Percentiles rank a stretch among this genome's conserved stretches.
These are phyloP conservation scores for Drepana falcataria DNA, from an alignment of 2,888 invertebrate species.

Conservation along the genomic window DNA sequence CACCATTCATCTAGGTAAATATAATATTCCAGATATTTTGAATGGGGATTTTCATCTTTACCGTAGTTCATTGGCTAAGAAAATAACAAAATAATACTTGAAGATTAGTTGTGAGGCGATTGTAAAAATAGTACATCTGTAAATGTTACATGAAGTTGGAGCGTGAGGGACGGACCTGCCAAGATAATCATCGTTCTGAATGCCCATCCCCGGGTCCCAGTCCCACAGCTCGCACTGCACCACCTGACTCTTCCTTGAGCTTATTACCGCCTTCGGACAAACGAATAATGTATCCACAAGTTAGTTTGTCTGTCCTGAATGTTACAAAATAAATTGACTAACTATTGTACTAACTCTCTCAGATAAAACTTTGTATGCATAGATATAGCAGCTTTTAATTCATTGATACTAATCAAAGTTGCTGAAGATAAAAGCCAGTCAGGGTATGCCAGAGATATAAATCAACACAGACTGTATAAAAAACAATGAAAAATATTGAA, in stretches of 20 bases:
- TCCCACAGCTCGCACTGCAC: conserved; percentile 88
- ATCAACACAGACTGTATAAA: too few relatives aligned
- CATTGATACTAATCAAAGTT: too few relatives aligned
- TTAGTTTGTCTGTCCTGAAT: conserved; percentile 20
- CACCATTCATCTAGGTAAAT: conserved; percentile 17
- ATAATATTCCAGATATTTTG: neutral
- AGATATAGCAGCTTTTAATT: too few relatives aligned
- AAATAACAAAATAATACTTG: too few relatives aligned
- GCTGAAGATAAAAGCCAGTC: too few relatives aligned
- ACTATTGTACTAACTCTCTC: too few relatives aligned
- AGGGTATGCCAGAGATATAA: too few relatives aligned
- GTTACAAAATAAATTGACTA: neutral
- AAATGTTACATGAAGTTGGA: neutral
- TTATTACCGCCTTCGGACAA: conserved; percentile 85
- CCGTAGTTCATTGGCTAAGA: too few relatives aligned
- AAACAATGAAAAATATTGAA: too few relatives aligned
- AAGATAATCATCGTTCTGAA: conserved; percentile 89
- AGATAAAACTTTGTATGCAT: too few relatives aligned
- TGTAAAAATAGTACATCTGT: conserved; percentile 1
- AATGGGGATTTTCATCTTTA: too few relatives aligned
- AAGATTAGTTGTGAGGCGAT: neutral
- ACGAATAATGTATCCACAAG: conserved; percentile 42
- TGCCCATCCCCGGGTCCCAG: conserved; percentile 89
- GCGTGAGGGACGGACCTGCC: conserved; percentile 83
- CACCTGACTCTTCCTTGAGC: conserved; percentile 85